Evolutionary conservation across 2,888 invertebrate species (phyloP).

Genomic region (Pseudococcus viburni): DNA sequence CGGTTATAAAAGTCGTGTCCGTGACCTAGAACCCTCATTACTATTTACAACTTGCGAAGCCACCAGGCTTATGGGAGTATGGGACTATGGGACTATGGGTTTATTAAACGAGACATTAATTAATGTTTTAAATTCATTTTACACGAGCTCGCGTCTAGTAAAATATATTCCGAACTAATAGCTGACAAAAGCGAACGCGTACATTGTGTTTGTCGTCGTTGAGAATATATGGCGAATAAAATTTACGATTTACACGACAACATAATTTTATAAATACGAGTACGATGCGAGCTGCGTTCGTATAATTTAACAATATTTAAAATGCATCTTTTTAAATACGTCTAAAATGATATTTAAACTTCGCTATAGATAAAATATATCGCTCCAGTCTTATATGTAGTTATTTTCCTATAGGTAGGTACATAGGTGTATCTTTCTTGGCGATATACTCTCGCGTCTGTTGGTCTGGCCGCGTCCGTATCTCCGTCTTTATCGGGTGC

Average conservation of each 20-base stretch:
- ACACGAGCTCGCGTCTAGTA: constrained; percentile 32
- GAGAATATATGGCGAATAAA: constrained; percentile 30
- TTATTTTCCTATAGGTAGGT: constrained; percentile 26
- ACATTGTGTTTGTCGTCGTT: constrained; percentile 38
- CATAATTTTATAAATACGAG: constrained; percentile 53
- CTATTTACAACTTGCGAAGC: background rate
- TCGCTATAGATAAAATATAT: constrained; percentile 51
- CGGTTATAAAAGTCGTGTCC: constrained; percentile 1
- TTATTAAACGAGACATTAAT: constrained; percentile 47
- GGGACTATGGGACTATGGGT: background rate
- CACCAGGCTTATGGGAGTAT: background rate
- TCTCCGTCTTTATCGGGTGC: background rate
- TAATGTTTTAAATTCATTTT: constrained; percentile 49
- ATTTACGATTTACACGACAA: constrained; percentile 55
- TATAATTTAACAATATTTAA: constrained; percentile 52
- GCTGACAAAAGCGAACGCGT: constrained; percentile 39
- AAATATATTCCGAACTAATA: constrained; percentile 45
- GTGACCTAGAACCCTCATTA: constrained; percentile 55
- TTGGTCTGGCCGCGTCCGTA: background rate
- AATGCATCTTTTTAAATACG: constrained; percentile 46
- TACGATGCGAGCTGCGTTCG: constrained; percentile 2
- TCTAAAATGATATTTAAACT: constrained; percentile 53
- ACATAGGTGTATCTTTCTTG: background rate
- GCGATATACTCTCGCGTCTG: background rate
- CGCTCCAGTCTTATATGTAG: constrained; percentile 29